These are phyloP conservation scores for Pseudopodoces humilis DNA, from an alignment of 2,113 vertebrate species.

Conservation along the genomic window DNA sequence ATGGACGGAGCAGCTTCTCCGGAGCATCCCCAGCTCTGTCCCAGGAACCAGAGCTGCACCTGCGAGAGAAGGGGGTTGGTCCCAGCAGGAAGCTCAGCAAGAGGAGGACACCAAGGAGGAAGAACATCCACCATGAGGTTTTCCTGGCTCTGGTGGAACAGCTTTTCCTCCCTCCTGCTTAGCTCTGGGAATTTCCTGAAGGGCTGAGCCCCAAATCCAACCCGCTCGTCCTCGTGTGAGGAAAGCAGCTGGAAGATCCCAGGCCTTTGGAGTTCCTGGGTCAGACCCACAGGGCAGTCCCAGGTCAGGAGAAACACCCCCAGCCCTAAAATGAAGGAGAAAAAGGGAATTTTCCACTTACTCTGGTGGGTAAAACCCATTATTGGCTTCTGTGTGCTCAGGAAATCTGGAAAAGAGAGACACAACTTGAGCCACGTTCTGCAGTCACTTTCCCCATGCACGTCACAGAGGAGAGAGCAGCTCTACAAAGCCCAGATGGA, in stretches of 20 bases:
- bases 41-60: background rate
- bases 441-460: background rate
- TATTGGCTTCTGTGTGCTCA: background rate
- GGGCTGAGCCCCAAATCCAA: background rate
- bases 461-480: background rate
- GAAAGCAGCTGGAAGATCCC: background rate
- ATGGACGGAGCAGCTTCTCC: fast-evolving
- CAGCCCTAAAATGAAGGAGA: background rate
- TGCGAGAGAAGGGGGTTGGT: background rate
- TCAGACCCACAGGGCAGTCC: background rate
- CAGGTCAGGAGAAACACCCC: background rate
- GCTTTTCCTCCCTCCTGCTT: background rate
- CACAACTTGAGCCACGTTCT: background rate
- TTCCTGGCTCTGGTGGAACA: background rate
- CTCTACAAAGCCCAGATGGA: background rate
- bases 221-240: fast-evolving
- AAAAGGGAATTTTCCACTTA: background rate
- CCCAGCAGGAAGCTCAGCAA: background rate
- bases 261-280: background rate
- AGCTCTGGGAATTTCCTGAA: background rate
- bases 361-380: background rate
- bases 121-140: background rate
- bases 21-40: background rate
- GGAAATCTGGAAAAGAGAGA: constrained; percentile 29
- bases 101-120: background rate